Percentiles rank a stretch among this genome's conserved stretches.
These are phyloP conservation scores for Tiaroga cobitis DNA, from an alignment of 2,797 vertebrate genomes.

Conservation along the genomic window DNA sequence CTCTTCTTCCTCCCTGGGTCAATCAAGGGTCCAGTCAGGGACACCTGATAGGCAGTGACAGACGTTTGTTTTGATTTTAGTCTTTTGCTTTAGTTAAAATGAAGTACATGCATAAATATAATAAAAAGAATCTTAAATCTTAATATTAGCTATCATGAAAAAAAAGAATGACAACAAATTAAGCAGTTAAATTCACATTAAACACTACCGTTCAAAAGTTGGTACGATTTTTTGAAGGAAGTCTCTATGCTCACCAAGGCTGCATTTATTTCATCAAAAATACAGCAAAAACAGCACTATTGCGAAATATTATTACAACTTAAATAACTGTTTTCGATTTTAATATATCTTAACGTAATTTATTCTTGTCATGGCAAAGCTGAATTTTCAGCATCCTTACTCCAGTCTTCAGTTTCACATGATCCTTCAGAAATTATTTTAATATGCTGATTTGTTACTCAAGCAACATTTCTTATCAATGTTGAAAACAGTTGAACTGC, in stretches of 20 bases:
- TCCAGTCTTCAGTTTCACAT: neutral
- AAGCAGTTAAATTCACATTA: neutral
- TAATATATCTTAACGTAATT: neutral
- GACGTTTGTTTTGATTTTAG: neutral
- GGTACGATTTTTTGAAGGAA: neutral
- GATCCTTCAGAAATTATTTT: neutral
- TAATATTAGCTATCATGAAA: neutral
- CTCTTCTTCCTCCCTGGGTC: conserved; percentile 77
- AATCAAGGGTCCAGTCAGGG: conserved; percentile 68
- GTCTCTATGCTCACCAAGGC: neutral
- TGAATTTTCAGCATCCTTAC: neutral
- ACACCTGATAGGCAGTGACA: conserved; percentile 65
- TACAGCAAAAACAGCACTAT: neutral
- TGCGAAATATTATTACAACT: neutral
- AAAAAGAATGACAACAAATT: neutral
- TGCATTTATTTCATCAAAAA: neutral
- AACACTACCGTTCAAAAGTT: neutral
- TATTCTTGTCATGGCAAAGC: neutral
- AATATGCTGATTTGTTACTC: neutral
- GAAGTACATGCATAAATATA: neutral
- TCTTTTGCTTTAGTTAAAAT: neutral
- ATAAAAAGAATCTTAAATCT: neutral
- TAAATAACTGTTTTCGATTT: neutral
- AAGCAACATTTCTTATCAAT: neutral
- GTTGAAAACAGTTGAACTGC: neutral